Percentiles rank a stretch among this genome's conserved stretches.
These are phyloP conservation scores for Endotricha flammealis DNA, from an alignment of 2,888 invertebrate genomes.

Conservation along the genomic window DNA sequence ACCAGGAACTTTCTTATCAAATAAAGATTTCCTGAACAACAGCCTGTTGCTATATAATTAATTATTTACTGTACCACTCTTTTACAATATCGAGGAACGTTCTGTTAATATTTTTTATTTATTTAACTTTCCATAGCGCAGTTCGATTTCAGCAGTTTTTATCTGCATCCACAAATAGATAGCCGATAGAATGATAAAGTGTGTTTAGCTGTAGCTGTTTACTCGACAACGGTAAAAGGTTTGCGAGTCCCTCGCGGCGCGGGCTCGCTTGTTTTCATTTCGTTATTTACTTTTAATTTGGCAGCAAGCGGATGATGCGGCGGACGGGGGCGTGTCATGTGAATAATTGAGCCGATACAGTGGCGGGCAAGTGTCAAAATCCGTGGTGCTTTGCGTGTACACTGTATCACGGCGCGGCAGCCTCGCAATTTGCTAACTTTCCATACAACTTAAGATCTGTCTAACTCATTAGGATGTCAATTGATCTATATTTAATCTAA, in stretches of 20 bases:
- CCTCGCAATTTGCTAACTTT: neutral
- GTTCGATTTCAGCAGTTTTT: constrained; percentile 51
- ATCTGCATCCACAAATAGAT: constrained; percentile 64
- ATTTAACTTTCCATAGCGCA: constrained; percentile 28
- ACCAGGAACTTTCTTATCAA: no score
- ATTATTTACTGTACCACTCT: neutral
- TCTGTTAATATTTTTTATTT: neutral
- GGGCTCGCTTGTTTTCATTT: constrained; percentile 73
- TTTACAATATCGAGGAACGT: neutral
- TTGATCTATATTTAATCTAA: constrained; percentile 1
- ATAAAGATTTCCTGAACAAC: no score
- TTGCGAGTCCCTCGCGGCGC: constrained; percentile 71
- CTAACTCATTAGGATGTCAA: neutral
- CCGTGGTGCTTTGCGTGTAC: constrained; percentile 21
- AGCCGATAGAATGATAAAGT: constrained; percentile 71
- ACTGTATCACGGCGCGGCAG: no score
- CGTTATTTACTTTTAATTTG: constrained; percentile 79
- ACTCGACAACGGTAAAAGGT: constrained; percentile 74
- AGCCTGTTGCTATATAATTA: no score
- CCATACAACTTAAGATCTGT: no score
- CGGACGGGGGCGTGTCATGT: constrained; percentile 59
- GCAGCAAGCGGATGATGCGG: constrained; percentile 75
- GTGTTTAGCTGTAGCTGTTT: constrained; percentile 73
- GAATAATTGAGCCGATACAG: constrained; percentile 69
- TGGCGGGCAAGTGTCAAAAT: constrained; percentile 35